Evolutionary conservation across 2,888 invertebrate genomes (phyloP).

Genomic region (Epinotia ramella): DNA sequence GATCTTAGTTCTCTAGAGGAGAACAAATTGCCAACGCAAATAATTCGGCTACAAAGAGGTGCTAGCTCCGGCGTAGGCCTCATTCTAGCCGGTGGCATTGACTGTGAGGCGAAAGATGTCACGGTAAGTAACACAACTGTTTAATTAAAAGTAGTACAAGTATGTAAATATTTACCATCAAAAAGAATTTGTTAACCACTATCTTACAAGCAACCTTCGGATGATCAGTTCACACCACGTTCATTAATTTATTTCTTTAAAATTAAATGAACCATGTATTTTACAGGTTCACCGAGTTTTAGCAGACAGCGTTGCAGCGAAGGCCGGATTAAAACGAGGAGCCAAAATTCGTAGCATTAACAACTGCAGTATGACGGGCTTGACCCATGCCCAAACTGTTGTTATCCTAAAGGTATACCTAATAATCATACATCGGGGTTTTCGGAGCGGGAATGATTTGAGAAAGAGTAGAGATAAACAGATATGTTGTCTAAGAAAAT

Average conservation of each 20-base stretch:
- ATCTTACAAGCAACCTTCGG: not conserved
- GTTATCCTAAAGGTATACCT: constrained; percentile 91
- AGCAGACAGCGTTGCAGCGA: constrained; percentile 93
- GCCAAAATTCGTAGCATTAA: constrained; percentile 96
- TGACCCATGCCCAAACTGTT: constrained; percentile 95
- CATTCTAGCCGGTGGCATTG: constrained; percentile 94
- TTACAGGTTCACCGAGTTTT: constrained; percentile 94
- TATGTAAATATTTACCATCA: not conserved
- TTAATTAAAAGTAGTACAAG: not conserved
- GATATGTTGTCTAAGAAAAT: no score
- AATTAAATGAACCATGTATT: constrained; percentile 18
- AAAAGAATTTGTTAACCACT: no score
- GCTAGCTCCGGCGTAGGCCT: constrained; percentile 91
- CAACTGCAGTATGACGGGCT: constrained; percentile 91
- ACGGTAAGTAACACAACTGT: constrained; percentile 86
- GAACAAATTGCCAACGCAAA: constrained; percentile 62
- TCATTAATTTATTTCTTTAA: not conserved
- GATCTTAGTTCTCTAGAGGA: constrained; percentile 55
- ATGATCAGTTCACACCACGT: not conserved
- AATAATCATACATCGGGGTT: no score
- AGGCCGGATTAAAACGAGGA: constrained; percentile 94
- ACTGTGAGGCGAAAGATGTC: constrained; percentile 96
- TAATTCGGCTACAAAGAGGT: constrained; percentile 71
- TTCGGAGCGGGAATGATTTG: no score
- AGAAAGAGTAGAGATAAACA: no score